Conservation (phyloP, 1,140 invertebrate genomes). For the Melanaphis sacchari region DNA sequence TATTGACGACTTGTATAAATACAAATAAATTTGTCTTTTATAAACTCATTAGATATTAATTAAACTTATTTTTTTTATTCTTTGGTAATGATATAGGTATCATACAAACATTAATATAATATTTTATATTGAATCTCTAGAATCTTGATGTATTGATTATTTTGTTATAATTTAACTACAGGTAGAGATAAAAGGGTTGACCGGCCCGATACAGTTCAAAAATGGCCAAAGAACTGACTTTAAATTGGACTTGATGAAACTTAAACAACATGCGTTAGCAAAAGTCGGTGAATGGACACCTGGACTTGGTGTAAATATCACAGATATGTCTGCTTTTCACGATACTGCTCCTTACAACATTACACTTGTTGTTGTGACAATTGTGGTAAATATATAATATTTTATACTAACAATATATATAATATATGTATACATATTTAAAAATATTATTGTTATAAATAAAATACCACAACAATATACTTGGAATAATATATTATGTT, state of each 20-base stretch:
- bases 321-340: constrained; percentile 69
- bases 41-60: background rate
- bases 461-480: too few relatives aligned
- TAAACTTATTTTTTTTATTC: background rate
- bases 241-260: constrained; percentile 79
- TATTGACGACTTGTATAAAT: background rate
- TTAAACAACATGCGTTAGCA: constrained; percentile 75
- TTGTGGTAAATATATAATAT: constrained; percentile 68
- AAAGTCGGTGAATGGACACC: constrained; percentile 74
- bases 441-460: too few relatives aligned
- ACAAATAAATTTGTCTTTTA: background rate
- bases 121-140: background rate
- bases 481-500: too few relatives aligned
- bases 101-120: background rate
- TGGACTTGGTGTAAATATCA: constrained; percentile 68
- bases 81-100: background rate
- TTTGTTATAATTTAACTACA: constrained; percentile 62
- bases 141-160: background rate
- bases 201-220: constrained; percentile 80
- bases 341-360: constrained; percentile 70
- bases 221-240: constrained; percentile 77
- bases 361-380: constrained; percentile 73
- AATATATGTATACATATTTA: too few relatives aligned
- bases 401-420: background rate
- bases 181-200: constrained; percentile 78